A percentile compares a stretch with the other conserved stretches of the same genome.
These are phyloP conservation scores for Ectemnius continuus DNA, from an alignment of 2,888 invertebrate species.

Conservation along the genomic window DNA sequence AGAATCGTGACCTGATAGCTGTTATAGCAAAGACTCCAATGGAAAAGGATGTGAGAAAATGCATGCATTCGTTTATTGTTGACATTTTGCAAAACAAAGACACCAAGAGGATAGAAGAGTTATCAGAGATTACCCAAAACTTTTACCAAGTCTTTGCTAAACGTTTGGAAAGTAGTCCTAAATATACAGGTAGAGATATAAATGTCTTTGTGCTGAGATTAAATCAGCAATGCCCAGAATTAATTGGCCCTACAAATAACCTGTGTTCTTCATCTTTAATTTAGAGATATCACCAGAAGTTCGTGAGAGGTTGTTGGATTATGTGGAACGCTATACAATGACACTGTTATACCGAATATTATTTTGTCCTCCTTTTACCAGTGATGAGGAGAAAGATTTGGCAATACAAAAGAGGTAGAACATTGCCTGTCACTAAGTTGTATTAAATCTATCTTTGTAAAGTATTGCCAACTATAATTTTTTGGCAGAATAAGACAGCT, in stretches of 20 bases:
- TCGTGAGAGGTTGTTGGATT: conserved; percentile 91
- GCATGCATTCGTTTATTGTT: conserved; percentile 83
- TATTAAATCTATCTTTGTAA: background rate
- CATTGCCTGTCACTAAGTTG: background rate
- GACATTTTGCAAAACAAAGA: conserved; percentile 83
- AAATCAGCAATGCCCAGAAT: too few relatives aligned
- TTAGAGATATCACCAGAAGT: conserved; percentile 84
- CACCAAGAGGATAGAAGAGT: conserved; percentile 86
- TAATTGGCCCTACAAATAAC: too few relatives aligned
- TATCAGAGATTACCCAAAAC: conserved; percentile 94
- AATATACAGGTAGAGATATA: conserved; percentile 79
- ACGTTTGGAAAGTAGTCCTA: conserved; percentile 84
- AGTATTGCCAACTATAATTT: conserved; percentile 12
- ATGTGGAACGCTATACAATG: conserved; percentile 96
- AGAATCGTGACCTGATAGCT: conserved; percentile 72
- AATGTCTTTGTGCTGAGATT: too few relatives aligned
- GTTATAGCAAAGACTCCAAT: conserved; percentile 69
- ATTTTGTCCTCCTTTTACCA: conserved; percentile 93
- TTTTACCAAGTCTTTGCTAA: conserved; percentile 91
- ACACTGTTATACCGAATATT: conserved; percentile 91
- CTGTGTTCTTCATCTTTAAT: background rate
- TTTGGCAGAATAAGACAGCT: conserved; percentile 89
- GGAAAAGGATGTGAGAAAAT: conserved; percentile 84
- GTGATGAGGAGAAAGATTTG: conserved; percentile 96
- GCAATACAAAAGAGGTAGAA: conserved; percentile 87